Base-by-base conservation (phyloP, 2,797 vertebrate species). In the Sebastes dallii region DNA sequence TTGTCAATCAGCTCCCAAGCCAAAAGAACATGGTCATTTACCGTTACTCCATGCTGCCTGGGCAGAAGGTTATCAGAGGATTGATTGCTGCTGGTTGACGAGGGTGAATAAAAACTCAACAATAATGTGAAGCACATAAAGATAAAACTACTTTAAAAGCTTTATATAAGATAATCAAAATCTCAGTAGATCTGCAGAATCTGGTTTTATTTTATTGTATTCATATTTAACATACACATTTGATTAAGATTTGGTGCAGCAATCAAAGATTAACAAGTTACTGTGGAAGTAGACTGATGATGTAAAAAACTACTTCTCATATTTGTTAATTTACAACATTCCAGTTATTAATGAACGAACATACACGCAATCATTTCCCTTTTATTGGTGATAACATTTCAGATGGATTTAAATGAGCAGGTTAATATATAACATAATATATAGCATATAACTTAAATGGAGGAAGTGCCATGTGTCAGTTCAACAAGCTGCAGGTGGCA, bases 381-480 rank as follows among this genome's bases (percentile, higher is more conserved):
- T 76, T 81, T 59, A 77, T 36, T 64, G 27, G 11, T n/a, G 12
- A 32, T 1, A 58, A 36, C 1, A 32, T 56, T n/a, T 30, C 0
- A 27, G 3, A 52, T 29, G 14, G 1, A 25, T 42, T 39, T 73
- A 25, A 68, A 72, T 5, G 16, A 78, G 14, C 13, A 66, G 42
- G 22, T 77, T 58, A 56, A 66, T 36, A 68, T 29, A 71, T n/a
- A n/a, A n/a, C n/a, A n/a, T n/a, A n/a, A n/a, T n/a, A n/a, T n/a
- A 80, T 83, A 71, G 11, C 10, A 72, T 25, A 50, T 50, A 69
- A 79, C 8, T 50, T 66, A 30, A 54, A 75, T 12, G 4, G 4
- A 30, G 8, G 3, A 52, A 73, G 27, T 72, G 56, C 27, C 5
- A 67, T 39, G 3, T 72, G 60, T 14, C 3, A 22, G 16, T 14